Conservation (phyloP, 2,888 invertebrate species). For the Crematogaster levior region DNA sequence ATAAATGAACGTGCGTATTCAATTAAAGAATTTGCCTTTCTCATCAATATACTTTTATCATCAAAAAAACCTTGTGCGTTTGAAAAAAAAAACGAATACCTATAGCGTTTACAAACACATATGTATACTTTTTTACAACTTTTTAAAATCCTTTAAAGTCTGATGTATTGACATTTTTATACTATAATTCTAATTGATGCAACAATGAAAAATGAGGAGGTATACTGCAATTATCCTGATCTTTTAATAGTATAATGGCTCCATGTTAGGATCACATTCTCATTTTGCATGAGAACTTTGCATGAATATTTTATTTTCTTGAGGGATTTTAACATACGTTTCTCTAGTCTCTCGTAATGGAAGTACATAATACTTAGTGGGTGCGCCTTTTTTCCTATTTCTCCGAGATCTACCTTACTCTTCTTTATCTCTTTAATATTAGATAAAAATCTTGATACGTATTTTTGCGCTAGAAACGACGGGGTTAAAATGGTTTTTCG, state of each 20-base stretch:
- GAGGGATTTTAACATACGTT: neutral
- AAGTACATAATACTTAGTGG: neutral
- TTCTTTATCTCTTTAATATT: conserved; percentile 6
- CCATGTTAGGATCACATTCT: neutral
- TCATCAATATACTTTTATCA: neutral
- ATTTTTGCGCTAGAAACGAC: neutral
- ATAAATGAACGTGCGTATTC: neutral
- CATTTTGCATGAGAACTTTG: neutral
- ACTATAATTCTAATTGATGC: neutral
- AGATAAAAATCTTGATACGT: conserved; percentile 8
- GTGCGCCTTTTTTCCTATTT: neutral
- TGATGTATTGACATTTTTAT: neutral
- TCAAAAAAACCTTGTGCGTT: neutral
- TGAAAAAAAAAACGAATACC: neutral
- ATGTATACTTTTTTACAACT: neutral
- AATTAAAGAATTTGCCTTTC: conserved; percentile 15
- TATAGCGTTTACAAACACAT: neutral
- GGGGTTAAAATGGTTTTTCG: neutral
- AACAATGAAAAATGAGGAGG: neutral
- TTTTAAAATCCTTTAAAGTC: neutral
- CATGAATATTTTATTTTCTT: conserved; percentile 21
- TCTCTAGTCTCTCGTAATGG: conserved; percentile 2
- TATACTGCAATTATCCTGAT: neutral
- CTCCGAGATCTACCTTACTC: neutral
- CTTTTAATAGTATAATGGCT: conserved; percentile 8